phyloP scores from a whole-genome alignment of 2,888 invertebrate genomes.

The Habroteleia sp. region DNA sequence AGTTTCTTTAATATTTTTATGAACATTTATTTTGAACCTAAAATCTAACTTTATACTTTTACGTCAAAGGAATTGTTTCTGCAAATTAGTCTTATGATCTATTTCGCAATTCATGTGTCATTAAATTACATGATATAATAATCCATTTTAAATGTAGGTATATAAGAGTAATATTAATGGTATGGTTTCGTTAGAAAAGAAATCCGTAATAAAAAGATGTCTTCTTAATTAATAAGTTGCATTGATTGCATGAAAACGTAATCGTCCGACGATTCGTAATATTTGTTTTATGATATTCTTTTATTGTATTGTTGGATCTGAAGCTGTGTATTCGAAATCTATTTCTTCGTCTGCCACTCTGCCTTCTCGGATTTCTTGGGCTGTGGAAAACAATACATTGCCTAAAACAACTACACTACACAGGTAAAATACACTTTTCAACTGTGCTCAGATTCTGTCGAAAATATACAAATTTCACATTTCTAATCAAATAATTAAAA shows the following conservation, averaged over 20 bases:
- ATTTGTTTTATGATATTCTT: constrained; percentile 55
- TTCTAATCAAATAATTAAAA: too few species aligned
- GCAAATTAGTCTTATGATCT: constrained; percentile 3
- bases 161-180: constrained; percentile 17
- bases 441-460: constrained; percentile 28
- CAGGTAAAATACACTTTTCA: constrained; percentile 40
- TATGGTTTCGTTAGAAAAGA: constrained; percentile 47
- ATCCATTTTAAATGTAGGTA: constrained; percentile 2
- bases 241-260: constrained; percentile 53
- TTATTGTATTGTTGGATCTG: constrained; percentile 61
- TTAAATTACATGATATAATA: too few species aligned
- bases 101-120: constrained; percentile 1
- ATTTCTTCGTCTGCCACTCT: constrained; percentile 87
- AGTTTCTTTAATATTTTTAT: too few species aligned
- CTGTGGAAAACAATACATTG: constrained; percentile 83
- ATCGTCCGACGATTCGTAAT: constrained; percentile 63
- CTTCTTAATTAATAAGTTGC: constrained; percentile 42
- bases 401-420: constrained; percentile 74
- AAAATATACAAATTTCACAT: too few species aligned
- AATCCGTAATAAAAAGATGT: constrained; percentile 63
- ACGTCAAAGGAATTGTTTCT: constrained; percentile 17
- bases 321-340: constrained; percentile 71
- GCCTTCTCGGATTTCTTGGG: constrained; percentile 90
- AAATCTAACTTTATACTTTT: too few species aligned
- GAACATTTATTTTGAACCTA: too few species aligned